A percentile compares a stretch with the other conserved stretches of the same genome.
These are phyloP conservation scores for Odontamblyopus rebecca DNA, from an alignment of 2,797 vertebrate species.

Conservation along the genomic window DNA sequence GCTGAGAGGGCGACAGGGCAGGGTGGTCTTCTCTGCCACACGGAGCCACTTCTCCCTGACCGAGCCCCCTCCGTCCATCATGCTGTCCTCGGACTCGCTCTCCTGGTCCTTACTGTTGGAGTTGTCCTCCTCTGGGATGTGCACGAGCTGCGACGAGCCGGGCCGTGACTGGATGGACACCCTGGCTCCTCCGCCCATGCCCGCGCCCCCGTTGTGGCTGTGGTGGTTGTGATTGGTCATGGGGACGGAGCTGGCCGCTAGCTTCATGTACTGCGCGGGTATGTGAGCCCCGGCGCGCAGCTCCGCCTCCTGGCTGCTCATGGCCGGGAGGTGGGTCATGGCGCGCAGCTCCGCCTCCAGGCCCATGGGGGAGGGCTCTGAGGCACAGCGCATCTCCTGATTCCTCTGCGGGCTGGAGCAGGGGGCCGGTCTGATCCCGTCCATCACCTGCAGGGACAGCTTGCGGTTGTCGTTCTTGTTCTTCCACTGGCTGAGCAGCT, in stretches of 20 bases:
- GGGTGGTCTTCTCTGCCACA: conserved; percentile 89
- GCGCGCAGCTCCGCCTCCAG: conserved; percentile 72
- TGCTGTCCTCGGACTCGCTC: conserved; percentile 74
- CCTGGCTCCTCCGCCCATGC: conserved; percentile 83
- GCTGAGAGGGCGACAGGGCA: conserved; percentile 85
- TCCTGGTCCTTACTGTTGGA: conserved; percentile 74
- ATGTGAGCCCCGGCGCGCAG: conserved; percentile 67
- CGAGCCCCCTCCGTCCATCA: conserved; percentile 77
- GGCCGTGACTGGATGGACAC: conserved; percentile 91
- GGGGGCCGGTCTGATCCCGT: conserved; percentile 77
- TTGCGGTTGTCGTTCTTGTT: conserved; percentile 92
- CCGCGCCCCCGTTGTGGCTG: conserved; percentile 52
- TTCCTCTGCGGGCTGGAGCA: conserved; percentile 87
- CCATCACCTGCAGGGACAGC: conserved; percentile 89
- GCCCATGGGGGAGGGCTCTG: conserved; percentile 86
- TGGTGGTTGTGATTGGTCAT: conserved; percentile 80
- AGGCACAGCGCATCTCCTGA: conserved; percentile 88
- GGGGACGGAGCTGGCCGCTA: conserved; percentile 77
- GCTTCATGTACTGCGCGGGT: conserved; percentile 73
- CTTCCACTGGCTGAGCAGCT: conserved; percentile 95
- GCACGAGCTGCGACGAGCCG: conserved; percentile 92
- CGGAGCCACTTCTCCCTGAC: conserved; percentile 93
- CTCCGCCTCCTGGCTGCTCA: conserved; percentile 76
- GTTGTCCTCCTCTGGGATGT: conserved; percentile 91
- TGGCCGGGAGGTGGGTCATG: conserved; percentile 67